Base-by-base conservation (phyloP, 2,888 invertebrate species). In the Nephrocerus scutellatus region DNA sequence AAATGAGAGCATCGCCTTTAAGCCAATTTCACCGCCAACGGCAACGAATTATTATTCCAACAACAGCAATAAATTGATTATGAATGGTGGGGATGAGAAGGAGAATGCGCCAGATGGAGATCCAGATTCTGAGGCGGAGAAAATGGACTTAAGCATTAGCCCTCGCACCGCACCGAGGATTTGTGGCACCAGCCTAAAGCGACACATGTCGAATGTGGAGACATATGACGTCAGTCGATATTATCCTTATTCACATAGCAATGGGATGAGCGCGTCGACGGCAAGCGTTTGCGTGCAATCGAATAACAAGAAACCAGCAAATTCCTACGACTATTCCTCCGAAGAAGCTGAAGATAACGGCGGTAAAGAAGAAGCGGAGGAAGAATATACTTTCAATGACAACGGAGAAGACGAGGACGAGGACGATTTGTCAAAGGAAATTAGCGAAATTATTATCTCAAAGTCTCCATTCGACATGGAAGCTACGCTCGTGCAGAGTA, bases 1-100 rank as follows among this genome's bases (percentile, higher is more conserved):
- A 37, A 61, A 57, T 49, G 66, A 67, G 36, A 62, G 58, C 41
- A 59, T 55, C 51, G 63, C 59, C 43, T 69, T 69, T 50, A 66
- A 66, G 48, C 68, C 70, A 42, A 68, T 70, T 45, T 60, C 62
- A 9, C 61, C 67, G 14, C 39, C 33, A 43, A 49, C 53, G 32
- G 44, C 44, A 29, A 47, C 49, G 28, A 16, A n/a, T n/a, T n/a
- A n/a, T n/a, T n/a, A n/a, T n/a, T n/a, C n/a, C 45, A 21, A 35
- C 47, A 12, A 31, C 43, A 39, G 44, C 41, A 39, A 36, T 34
- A 36, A 43, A 35, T 38, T 40, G 36, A 43, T 46, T 40, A 39
- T 24, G 21, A 36, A 23, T 30, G 37, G 40, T 18, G 36, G 40
- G 16, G 15, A 23, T 22, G 37, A 32, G 25, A 44, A 39, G 20